phyloP scores from a whole-genome alignment of 2,888 invertebrate genomes.

The Hydraecia micacea region DNA sequence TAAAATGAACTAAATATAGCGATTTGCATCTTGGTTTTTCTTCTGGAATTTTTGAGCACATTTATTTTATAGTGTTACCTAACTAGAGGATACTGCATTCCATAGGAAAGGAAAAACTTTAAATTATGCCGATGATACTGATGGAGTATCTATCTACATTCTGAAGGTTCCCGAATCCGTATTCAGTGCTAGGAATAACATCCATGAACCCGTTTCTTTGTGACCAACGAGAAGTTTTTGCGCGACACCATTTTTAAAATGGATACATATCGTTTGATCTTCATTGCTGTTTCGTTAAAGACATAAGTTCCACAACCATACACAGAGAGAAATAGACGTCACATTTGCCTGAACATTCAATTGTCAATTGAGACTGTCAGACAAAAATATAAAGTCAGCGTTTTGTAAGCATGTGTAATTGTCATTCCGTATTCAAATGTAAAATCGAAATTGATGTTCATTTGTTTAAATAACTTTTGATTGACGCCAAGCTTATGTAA shows the following conservation, averaged over 20 bases:
- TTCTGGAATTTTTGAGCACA: conserved; percentile 11
- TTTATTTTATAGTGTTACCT: not conserved
- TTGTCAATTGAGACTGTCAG: not conserved
- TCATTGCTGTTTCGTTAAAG: not conserved
- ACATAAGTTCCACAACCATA: not conserved
- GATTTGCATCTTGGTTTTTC: conserved; percentile 12
- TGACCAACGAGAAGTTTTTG: not conserved
- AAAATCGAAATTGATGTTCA: conserved; percentile 24
- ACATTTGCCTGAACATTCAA: not conserved
- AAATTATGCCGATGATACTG: not conserved
- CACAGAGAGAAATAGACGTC: not conserved
- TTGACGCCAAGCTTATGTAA: conserved; percentile 36
- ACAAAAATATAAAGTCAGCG: conserved; percentile 1
- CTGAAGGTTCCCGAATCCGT: not conserved
- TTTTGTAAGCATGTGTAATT: conserved; percentile 6
- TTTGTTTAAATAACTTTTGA: conserved; percentile 29
- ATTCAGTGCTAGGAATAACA: conserved; percentile 7
- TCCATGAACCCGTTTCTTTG: not conserved
- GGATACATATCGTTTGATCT: not conserved
- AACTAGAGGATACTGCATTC: not conserved
- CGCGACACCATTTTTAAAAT: not conserved
- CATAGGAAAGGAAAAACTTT: not conserved
- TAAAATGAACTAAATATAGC: conserved; percentile 43
- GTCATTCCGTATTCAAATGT: conserved; percentile 6
- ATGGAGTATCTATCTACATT: not conserved